A percentile compares a stretch with the other conserved stretches of the same genome.
phyloP scores from a whole-genome alignment of 2,113 vertebrate genomes.

The Gallinago paraguaiae region DNA sequence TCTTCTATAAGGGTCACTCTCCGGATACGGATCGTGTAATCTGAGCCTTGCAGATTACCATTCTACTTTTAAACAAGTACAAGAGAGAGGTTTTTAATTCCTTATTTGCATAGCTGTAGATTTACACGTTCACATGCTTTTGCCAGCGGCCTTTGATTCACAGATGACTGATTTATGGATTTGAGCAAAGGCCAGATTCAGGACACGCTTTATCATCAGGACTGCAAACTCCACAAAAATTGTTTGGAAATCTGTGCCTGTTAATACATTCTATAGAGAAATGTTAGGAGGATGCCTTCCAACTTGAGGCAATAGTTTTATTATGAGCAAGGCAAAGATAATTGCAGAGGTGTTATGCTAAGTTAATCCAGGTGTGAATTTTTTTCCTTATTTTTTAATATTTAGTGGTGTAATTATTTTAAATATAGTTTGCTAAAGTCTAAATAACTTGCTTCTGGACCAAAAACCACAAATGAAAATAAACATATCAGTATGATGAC shows the following conservation, averaged over 20 bases:
- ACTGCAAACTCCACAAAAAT: neutral
- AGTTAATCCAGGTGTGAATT: neutral
- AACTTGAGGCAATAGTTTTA: neutral
- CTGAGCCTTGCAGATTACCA: constrained; percentile 60
- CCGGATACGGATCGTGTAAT: constrained; percentile 66
- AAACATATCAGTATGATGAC: neutral
- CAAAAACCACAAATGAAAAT: neutral
- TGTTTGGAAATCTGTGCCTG: neutral
- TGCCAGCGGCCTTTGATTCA: constrained; percentile 1
- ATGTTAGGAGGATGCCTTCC: neutral
- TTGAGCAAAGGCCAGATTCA: neutral
- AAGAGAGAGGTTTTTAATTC: constrained; percentile 33
- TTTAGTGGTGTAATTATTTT: neutral
- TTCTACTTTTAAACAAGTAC: constrained; percentile 45
- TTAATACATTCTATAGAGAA: neutral
- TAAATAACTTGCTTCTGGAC: neutral
- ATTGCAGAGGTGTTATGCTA: neutral
- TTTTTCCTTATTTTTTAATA: neutral
- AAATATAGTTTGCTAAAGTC: neutral
- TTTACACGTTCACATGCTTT: neutral
- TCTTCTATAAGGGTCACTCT: constrained; percentile 47
- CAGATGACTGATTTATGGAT: constrained; percentile 9
- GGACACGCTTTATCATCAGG: neutral
- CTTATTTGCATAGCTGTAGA: constrained; percentile 22
- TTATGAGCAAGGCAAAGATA: neutral